Base-by-base conservation (phyloP, 2,113 vertebrate genomes). In the Siniperca knerii region DNA sequence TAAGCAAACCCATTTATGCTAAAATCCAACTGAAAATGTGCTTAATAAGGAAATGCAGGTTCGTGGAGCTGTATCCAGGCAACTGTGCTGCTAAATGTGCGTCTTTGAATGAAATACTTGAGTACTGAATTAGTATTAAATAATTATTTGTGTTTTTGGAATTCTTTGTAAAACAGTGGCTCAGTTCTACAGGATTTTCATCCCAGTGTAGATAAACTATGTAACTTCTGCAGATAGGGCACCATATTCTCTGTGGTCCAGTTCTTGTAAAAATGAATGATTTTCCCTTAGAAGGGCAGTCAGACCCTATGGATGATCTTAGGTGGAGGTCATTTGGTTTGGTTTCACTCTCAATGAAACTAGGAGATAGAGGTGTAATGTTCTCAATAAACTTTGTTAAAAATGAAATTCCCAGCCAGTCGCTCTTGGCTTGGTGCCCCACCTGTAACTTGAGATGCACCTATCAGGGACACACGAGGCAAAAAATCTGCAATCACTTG, bases 401-500 rank as follows among this genome's bases (percentile, higher is more conserved):
- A 48, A 62, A 4, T 16, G 2, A 61, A 55, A 21, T 4, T n/a
- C 29, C 37, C 46, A 29, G 55, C 29, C 23, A 11, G 58, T 35
- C 9, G 3, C 21, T 67, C 35, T 29, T 7, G 4, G 7, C 25
- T 12, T 42, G 4, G 10, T 46, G n/a, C 11, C 5, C 57, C 8
- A 60, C 2, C 72, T 71, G 0, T 35, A 8, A 25, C 10, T 50
- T 21, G 9, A 73, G 33, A 23, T 33, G 46, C n/a, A 64, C 20
- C 4, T 33, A 25, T 70, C 21, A 54, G n/a, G 48, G 20, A 4
- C n/a, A 42, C 46, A 13, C 15, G 10, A 20, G 60, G 35, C 20
- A 33, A 46, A 71, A 29, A 81, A 55, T 75, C 29, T 73, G 46
- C 46, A 1, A 23, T 29, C 58, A 72, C 37, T 81, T 79, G 29